Conservation (phyloP, 2,113 vertebrate genomes). For the Hippocampus guttulatus region DNA sequence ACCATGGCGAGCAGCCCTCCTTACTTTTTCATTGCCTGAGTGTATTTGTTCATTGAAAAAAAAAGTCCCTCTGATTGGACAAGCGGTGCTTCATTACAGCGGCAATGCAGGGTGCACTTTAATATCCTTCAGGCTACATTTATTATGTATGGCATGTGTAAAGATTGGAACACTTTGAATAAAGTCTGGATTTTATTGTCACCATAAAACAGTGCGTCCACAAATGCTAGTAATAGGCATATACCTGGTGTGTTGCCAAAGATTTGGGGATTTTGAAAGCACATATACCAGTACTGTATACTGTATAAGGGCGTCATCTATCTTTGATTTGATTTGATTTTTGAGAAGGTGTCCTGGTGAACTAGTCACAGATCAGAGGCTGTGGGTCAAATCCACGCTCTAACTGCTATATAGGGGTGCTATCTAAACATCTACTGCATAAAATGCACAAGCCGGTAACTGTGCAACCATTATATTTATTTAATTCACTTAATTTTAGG, state of each 20-base stretch:
- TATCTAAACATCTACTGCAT: too few species aligned
- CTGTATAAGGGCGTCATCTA: not conserved
- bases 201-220: not conserved
- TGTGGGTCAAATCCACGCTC: not conserved
- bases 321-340: not conserved
- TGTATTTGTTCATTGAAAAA: constrained; percentile 41
- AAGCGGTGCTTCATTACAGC: not conserved
- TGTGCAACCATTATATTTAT: not conserved
- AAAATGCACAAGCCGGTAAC: not conserved
- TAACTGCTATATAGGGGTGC: too few species aligned
- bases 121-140: constrained; percentile 3
- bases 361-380: not conserved
- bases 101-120: not conserved
- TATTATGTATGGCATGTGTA: not conserved
- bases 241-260: not conserved
- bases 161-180: not conserved
- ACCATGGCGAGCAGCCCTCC: constrained; percentile 19
- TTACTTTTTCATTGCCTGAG: constrained; percentile 43
- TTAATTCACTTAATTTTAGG: not conserved
- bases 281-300: not conserved
- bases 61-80: constrained; percentile 44
- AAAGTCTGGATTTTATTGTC: not conserved
- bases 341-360: too few species aligned
- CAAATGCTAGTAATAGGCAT: not conserved
- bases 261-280: not conserved